Evolutionary conservation across 2,113 vertebrate species (phyloP).

Genomic region (Delphinapterus leucas): DNA sequence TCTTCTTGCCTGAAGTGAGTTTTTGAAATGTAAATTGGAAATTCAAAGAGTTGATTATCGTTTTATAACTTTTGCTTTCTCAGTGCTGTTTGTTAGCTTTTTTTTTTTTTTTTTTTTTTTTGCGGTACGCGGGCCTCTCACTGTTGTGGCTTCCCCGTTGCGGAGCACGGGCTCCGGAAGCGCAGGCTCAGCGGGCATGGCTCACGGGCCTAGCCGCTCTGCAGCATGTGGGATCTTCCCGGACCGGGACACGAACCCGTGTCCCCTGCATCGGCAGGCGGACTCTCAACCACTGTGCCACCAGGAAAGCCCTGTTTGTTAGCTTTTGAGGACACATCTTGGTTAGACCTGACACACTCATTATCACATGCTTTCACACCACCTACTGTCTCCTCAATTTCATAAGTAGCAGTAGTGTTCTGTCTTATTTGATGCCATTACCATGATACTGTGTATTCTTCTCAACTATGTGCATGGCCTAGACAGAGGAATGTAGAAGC

Average conservation of each 20-base stretch:
- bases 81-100: conserved; percentile 22
- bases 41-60: conserved; percentile 58
- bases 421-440: conserved; percentile 56
- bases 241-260: too few species aligned
- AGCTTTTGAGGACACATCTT: conserved; percentile 40
- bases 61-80: conserved; percentile 51
- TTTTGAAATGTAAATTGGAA: conserved; percentile 60
- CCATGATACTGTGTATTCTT: conserved; percentile 34
- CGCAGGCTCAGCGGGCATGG: too few species aligned
- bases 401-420: conserved; percentile 34
- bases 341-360: conserved; percentile 45
- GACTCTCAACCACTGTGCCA: too few species aligned
- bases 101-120: not conserved
- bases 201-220: too few species aligned
- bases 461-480: conserved; percentile 55
- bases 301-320: not conserved
- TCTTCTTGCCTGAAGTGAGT: conserved; percentile 63
- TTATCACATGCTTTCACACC: conserved; percentile 49
- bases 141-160: too few species aligned
- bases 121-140: too few species aligned
- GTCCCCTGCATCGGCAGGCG: too few species aligned
- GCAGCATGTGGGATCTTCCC: too few species aligned
- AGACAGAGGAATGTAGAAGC: conserved; percentile 56
- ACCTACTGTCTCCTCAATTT: conserved; percentile 16
- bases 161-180: too few species aligned